A percentile compares a stretch with the other conserved stretches of the same genome.
phyloP scores from a whole-genome alignment of 2,113 vertebrate species.

The Brachionichthys hirsutus region DNA sequence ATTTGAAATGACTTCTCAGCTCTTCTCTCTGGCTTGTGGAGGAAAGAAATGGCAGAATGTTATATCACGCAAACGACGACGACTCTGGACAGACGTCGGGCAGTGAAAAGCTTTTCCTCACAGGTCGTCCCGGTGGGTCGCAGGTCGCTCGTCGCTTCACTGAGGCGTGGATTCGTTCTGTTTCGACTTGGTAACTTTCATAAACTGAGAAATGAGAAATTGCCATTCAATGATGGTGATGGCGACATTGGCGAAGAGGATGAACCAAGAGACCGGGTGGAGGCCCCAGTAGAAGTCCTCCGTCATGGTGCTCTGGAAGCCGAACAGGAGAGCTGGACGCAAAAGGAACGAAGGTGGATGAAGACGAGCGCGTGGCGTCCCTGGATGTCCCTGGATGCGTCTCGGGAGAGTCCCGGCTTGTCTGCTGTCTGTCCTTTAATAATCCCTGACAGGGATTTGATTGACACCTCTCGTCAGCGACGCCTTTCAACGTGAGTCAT shows the following conservation, averaged over 20 bases:
- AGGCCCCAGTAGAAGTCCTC: slow-evolving; percentile 55
- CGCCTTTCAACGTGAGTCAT: slow-evolving; percentile 42
- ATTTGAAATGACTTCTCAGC: slow-evolving; percentile 7
- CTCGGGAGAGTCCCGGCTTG: slow-evolving; percentile 7
- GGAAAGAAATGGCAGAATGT: slow-evolving; percentile 30
- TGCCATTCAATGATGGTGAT: slow-evolving; percentile 57
- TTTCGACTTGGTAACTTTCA: background rate
- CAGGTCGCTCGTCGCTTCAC: background rate
- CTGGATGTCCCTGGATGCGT: slow-evolving; percentile 18
- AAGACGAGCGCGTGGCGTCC: background rate
- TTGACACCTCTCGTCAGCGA: slow-evolving; percentile 13
- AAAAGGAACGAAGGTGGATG: background rate
- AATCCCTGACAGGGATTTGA: slow-evolving; percentile 68
- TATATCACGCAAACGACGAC: slow-evolving; percentile 8
- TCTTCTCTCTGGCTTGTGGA: slow-evolving; percentile 14
- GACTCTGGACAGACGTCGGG: background rate
- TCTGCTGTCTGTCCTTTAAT: slow-evolving; percentile 21
- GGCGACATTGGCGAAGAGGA: slow-evolving; percentile 48
- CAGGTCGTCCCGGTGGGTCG: slow-evolving; percentile 8
- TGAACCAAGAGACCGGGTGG: slow-evolving; percentile 70
- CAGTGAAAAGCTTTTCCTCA: slow-evolving; percentile 4
- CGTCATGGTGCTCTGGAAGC: slow-evolving; percentile 29
- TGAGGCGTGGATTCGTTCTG: slow-evolving; percentile 1
- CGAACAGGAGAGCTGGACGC: background rate
- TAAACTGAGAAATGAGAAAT: slow-evolving; percentile 39